A percentile compares a stretch with the other conserved stretches of the same genome.
Evolutionary conservation across 2,113 vertebrate genomes (phyloP).

Genomic region (Benthochromis sp.): DNA sequence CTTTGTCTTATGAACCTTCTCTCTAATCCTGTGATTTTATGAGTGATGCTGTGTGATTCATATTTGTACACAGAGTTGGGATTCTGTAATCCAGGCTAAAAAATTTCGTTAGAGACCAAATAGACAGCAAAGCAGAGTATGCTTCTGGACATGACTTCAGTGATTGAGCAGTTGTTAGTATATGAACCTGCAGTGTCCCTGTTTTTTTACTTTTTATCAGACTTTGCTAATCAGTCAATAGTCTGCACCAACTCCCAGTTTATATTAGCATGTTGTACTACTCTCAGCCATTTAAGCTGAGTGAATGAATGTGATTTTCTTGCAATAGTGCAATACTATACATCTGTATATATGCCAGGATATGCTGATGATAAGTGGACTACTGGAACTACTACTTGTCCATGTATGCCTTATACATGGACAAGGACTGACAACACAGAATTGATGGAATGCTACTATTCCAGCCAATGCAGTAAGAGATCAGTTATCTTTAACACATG

Average conservation of each 20-base stretch:
- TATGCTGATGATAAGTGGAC: not conserved
- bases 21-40: conserved; percentile 19
- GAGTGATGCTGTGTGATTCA: conserved; percentile 36
- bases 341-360: not conserved
- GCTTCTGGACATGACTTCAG: not conserved
- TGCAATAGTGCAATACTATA: not conserved
- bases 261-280: not conserved
- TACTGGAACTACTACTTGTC: not conserved
- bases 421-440: not conserved
- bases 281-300: not conserved
- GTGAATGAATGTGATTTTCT: not conserved
- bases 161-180: not conserved
- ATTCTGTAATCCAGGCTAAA: conserved; percentile 49
- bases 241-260: not conserved
- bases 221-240: not conserved
- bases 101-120: accelerated
- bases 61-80: conserved; percentile 32
- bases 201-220: not conserved
- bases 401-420: not conserved
- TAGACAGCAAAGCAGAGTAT: not conserved
- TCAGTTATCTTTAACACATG: not conserved
- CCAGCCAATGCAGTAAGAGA: not conserved
- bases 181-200: not conserved
- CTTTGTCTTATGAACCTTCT: conserved; percentile 23
- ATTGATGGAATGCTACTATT: not conserved